These are phyloP conservation scores for Sprattus sprattus DNA, from an alignment of 2,113 vertebrate genomes.

Conservation along the genomic window DNA sequence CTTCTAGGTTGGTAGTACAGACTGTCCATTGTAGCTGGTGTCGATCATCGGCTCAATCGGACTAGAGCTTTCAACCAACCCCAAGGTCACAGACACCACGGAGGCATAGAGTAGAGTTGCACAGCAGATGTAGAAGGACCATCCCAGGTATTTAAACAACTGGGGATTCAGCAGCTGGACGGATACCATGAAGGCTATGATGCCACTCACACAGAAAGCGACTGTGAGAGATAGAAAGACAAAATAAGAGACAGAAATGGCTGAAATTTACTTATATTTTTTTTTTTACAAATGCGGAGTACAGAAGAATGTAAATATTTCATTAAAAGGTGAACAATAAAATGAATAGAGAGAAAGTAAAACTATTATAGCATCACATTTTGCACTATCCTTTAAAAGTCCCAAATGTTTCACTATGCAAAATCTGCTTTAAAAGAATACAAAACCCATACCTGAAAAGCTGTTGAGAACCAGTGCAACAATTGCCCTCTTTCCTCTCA, in stretches of 20 bases:
- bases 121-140: constrained; percentile 58
- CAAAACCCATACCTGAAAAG: constrained; percentile 41
- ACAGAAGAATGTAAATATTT: neutral
- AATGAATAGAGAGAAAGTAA: neutral
- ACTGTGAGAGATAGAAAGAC: constrained; percentile 28
- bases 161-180: constrained; percentile 23
- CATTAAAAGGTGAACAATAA: neutral
- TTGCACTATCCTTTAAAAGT: neutral
- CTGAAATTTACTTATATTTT: neutral
- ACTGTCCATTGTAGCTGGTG: neutral
- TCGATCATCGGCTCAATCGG: constrained; percentile 28
- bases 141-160: constrained; percentile 44
- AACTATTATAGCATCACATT: neutral
- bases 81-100: constrained; percentile 42
- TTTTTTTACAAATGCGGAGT: neutral
- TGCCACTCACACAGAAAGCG: constrained; percentile 30
- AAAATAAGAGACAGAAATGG: neutral
- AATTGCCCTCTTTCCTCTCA: constrained; percentile 35
- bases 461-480: constrained; percentile 47
- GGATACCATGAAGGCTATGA: constrained; percentile 46
- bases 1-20: neutral
- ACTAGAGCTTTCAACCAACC: neutral
- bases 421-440: neutral
- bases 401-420: neutral
- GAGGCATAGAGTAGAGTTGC: constrained; percentile 42